Conservation (phyloP, 2,113 vertebrate species). For the Macaca mulatta region DNA sequence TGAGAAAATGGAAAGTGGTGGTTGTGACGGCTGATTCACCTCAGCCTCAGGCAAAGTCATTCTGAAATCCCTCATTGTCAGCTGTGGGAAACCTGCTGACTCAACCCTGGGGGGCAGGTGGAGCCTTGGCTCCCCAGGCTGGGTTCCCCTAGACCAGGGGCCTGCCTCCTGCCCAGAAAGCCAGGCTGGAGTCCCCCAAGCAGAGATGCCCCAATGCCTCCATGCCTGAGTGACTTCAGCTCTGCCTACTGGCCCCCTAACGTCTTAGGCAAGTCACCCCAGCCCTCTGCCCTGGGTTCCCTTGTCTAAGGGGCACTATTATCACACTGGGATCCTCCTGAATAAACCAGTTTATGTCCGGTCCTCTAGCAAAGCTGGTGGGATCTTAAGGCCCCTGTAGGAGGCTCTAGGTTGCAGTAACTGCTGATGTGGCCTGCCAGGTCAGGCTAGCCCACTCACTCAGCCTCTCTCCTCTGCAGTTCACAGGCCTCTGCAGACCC, state of each 20-base stretch:
- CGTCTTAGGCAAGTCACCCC: background rate
- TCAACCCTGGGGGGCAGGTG: background rate
- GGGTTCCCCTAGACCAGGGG: background rate
- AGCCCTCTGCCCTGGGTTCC: background rate
- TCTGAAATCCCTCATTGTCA: constrained; percentile 70
- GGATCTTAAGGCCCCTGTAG: background rate
- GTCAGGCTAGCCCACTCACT: background rate
- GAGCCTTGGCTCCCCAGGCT: background rate
- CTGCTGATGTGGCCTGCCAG: background rate
- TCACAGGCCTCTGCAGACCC: constrained; percentile 93
- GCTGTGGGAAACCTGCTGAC: constrained; percentile 73
- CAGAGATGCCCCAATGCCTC: background rate
- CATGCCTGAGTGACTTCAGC: background rate
- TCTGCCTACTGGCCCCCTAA: background rate
- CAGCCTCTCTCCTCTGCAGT: constrained; percentile 79
- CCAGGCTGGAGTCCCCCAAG: background rate
- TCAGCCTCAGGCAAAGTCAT: constrained; percentile 74
- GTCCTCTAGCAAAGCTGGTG: background rate
- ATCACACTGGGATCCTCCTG: background rate
- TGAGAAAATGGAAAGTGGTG: constrained; percentile 80
- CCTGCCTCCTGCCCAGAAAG: background rate
- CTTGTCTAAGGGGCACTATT: background rate
- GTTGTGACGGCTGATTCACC: constrained; percentile 76
- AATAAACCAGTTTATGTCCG: background rate
- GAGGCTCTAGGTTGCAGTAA: background rate